phyloP scores from a whole-genome alignment of 2,797 vertebrate genomes.

The Epinephelus awoara region DNA sequence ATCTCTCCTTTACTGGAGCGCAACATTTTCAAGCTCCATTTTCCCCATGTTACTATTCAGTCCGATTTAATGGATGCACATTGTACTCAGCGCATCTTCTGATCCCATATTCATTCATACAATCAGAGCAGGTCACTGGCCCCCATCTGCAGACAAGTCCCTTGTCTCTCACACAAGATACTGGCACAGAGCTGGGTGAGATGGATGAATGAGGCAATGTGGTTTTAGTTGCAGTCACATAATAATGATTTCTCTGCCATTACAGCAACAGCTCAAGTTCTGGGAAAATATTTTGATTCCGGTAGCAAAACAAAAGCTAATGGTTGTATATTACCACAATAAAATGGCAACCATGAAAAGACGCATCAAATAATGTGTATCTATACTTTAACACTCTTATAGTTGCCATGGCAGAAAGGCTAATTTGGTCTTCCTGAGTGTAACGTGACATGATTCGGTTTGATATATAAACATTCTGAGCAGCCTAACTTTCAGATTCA shows the following conservation, averaged over 20 bases:
- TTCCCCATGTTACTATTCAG: conserved; percentile 31
- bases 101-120: conserved; percentile 64
- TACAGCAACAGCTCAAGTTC: not conserved
- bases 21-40: conserved; percentile 40
- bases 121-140: conserved; percentile 60
- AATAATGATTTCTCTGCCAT: not conserved
- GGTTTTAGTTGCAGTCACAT: not conserved
- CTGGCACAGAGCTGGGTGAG: conserved; percentile 51
- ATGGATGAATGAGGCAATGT: conserved; percentile 28
- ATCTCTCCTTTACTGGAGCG: conserved; percentile 20
- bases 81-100: conserved; percentile 47
- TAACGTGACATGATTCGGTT: too few species aligned
- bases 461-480: too few species aligned
- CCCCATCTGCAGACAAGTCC: conserved; percentile 59
- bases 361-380: too few species aligned
- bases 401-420: too few species aligned
- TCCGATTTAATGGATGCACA: conserved; percentile 48
- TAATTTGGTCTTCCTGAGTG: too few species aligned
- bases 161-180: conserved; percentile 37
- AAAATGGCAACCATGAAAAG: too few species aligned
- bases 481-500: too few species aligned
- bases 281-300: not conserved
- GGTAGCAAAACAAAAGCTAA: too few species aligned
- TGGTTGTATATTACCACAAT: too few species aligned
- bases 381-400: too few species aligned